phyloP scores from a whole-genome alignment of 1,140 invertebrate genomes.

The Drosophila subobscura region DNA sequence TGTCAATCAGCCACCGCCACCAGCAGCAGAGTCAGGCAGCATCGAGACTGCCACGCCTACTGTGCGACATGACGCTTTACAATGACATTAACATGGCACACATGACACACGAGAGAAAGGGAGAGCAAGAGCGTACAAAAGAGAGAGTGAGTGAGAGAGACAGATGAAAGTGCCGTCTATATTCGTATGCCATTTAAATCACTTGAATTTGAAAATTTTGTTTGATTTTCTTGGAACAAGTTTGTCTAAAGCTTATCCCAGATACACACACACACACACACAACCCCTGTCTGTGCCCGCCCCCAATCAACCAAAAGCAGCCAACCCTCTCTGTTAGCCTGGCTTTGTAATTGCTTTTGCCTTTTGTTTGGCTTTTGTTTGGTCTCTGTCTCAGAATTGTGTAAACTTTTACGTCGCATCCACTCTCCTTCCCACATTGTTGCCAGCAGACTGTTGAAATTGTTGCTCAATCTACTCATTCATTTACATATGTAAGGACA shows the following conservation, averaged over 20 bases:
- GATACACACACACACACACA: background rate
- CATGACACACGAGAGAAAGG: conserved; percentile 34
- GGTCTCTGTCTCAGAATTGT: conserved; percentile 57
- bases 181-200: conserved; percentile 66
- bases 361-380: conserved; percentile 69
- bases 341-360: conserved; percentile 73
- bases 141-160: conserved; percentile 6
- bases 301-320: background rate
- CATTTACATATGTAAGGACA: conserved; percentile 35
- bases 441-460: conserved; percentile 60
- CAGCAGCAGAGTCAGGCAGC: conserved; percentile 9
- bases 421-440: conserved; percentile 31
- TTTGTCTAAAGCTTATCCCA: conserved; percentile 27
- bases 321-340: conserved; percentile 10
- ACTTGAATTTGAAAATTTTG: conserved; percentile 77
- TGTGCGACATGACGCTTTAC: conserved; percentile 31
- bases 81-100: conserved; percentile 68
- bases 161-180: conserved; percentile 8
- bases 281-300: background rate
- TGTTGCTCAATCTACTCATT: conserved; percentile 55
- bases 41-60: conserved; percentile 11
- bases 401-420: conserved; percentile 48
- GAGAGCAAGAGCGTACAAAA: background rate
- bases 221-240: conserved; percentile 69
- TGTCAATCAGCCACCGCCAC: conserved; percentile 70